Conservation (phyloP, 1,140 invertebrate genomes). For the Zaprionus tsacasi region DNA sequence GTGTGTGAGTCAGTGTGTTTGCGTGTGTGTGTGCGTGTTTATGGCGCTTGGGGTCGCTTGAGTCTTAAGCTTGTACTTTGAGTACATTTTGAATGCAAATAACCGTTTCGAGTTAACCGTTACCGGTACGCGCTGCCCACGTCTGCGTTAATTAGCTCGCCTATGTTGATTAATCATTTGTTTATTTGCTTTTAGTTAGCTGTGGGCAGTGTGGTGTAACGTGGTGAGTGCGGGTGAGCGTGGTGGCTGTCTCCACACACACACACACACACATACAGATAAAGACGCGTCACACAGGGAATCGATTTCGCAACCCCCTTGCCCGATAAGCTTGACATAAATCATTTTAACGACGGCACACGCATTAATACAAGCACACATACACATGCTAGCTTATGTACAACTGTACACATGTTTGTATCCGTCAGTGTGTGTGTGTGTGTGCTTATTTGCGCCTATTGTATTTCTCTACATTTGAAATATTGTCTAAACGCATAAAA, state of each 20-base stretch:
- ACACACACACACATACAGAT: not conserved
- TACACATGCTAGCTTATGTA: constrained; percentile 2
- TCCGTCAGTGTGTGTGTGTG: not conserved
- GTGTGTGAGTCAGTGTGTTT: constrained; percentile 1
- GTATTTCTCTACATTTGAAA: constrained; percentile 65
- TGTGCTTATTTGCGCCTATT: constrained; percentile 4
- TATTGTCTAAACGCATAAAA: constrained; percentile 78
- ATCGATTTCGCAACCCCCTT: constrained; percentile 44
- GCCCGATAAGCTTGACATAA: constrained; percentile 73
- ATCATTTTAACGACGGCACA: constrained; percentile 72
- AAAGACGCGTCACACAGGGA: no score
- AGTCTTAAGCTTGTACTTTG: constrained; percentile 35
- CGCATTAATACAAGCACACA: constrained; percentile 9
- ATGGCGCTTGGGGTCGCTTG: constrained; percentile 5
- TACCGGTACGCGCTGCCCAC: constrained; percentile 22
- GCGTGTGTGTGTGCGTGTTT: constrained; percentile 1
- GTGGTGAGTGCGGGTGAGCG: not conserved
- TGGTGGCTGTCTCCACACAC: not conserved
- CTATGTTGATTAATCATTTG: constrained; percentile 22
- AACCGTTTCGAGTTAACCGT: not conserved
- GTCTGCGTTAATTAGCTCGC: constrained; percentile 38
- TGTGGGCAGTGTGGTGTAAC: not conserved
- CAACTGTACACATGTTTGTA: not conserved
- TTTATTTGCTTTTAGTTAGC: constrained; percentile 4
- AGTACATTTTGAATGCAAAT: constrained; percentile 35